These are phyloP conservation scores for Scolopax bukidnonensis DNA, from an alignment of 2,797 vertebrate species.

Conservation along the genomic window DNA sequence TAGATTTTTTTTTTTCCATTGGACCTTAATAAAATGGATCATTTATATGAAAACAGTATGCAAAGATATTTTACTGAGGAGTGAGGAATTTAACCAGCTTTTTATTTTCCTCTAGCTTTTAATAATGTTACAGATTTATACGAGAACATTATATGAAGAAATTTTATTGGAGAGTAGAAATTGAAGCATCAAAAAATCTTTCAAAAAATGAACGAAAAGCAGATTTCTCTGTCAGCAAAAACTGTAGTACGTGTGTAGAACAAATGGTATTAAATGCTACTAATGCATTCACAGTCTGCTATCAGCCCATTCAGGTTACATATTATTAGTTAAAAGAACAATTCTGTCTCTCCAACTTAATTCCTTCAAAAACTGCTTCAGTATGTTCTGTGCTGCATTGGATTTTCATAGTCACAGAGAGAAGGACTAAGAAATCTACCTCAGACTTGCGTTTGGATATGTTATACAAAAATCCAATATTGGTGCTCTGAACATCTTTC, in stretches of 20 bases:
- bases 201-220: neutral
- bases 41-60: neutral
- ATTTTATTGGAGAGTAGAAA: neutral
- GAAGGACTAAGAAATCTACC: neutral
- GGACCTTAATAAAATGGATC: slow-evolving; percentile 17
- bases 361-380: neutral
- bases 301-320: neutral
- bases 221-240: neutral
- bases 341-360: neutral
- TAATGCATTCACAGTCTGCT: neutral
- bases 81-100: neutral
- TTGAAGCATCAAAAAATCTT: neutral
- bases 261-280: neutral
- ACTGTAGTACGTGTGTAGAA: neutral
- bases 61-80: slow-evolving; percentile 1
- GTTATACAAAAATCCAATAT: neutral
- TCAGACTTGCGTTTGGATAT: neutral
- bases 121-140: slow-evolving; percentile 24
- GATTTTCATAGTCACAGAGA: neutral
- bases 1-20: neutral
- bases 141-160: neutral
- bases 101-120: slow-evolving; percentile 44
- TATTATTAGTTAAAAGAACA: neutral
- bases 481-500: neutral
- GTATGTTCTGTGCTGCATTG: neutral